Evolutionary conservation across 2,888 invertebrate species (phyloP).

Genomic region (Cheilosia pagana): DNA sequence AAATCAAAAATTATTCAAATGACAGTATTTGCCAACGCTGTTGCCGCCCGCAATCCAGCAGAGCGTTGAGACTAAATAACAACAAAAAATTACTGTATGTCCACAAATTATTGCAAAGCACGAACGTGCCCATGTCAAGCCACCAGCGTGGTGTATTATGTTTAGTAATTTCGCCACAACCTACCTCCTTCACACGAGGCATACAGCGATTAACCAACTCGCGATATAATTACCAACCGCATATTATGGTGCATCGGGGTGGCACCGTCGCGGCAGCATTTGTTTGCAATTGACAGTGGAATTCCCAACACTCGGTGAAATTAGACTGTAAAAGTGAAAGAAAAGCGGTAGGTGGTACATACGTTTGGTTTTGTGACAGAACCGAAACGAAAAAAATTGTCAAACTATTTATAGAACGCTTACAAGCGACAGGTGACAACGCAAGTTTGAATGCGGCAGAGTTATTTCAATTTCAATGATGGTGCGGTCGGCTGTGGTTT

Average conservation of each 20-base stretch:
- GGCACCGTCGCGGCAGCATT: background rate
- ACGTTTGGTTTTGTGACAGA: background rate
- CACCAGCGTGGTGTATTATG: background rate
- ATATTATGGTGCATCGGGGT: background rate
- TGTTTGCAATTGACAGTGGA: constrained; percentile 24
- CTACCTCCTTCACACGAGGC: constrained; percentile 14
- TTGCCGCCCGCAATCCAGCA: constrained; percentile 17
- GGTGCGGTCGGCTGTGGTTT: constrained; percentile 23
- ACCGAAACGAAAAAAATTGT: background rate
- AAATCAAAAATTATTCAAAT: constrained; percentile 32
- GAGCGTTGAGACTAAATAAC: constrained; percentile 20
- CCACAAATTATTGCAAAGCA: constrained; percentile 38
- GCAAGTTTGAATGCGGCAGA: background rate
- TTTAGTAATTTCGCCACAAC: background rate
- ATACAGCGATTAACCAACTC: constrained; percentile 6
- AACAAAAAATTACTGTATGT: background rate
- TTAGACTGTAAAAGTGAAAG: constrained; percentile 20
- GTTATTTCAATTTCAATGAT: constrained; percentile 15
- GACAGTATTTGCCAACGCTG: constrained; percentile 16
- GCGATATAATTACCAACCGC: constrained; percentile 36
- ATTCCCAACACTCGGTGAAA: constrained; percentile 18
- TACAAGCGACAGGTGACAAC: constrained; percentile 20
- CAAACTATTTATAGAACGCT: constrained; percentile 12
- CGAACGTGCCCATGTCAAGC: constrained; percentile 36
- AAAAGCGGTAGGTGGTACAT: constrained; percentile 7